Conservation (phyloP, 2,888 invertebrate species). For the Xanthorhoe designata region DNA sequence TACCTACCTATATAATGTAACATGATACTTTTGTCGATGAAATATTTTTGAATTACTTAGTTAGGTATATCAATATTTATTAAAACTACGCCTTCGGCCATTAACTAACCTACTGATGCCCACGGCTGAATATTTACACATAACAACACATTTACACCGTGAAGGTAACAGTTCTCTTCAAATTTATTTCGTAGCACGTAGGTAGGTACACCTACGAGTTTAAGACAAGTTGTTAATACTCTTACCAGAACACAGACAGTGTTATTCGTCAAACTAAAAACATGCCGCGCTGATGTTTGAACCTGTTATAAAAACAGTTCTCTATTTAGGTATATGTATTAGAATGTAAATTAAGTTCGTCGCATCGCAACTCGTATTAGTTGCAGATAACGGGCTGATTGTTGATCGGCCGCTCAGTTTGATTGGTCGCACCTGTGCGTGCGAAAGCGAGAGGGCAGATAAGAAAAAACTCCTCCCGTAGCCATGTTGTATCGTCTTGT, state of each 20-base stretch:
- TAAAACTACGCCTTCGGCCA: no score
- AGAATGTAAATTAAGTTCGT: constrained; percentile 5
- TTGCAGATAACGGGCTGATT: constrained; percentile 60
- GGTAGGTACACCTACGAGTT: neutral
- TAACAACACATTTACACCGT: no score
- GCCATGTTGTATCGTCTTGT: constrained; percentile 58
- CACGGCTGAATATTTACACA: no score
- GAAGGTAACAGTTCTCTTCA: no score
- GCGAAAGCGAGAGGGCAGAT: constrained; percentile 43
- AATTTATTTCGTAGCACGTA: neutral
- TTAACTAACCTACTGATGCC: no score
- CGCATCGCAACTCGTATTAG: constrained; percentile 6
- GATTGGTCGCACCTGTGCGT: constrained; percentile 76
- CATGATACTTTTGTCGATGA: neutral
- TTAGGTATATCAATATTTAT: neutral
- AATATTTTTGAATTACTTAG: neutral
- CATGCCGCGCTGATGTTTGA: no score
- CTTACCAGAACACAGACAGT: no score
- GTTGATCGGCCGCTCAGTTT: constrained; percentile 55
- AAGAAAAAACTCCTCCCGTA: constrained; percentile 66
- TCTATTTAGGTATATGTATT: neutral
- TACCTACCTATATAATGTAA: neutral
- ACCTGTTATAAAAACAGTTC: no score
- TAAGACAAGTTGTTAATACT: no score
- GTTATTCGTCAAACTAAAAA: no score